A percentile compares a stretch with the other conserved stretches of the same genome.
phyloP scores from a whole-genome alignment of 2,888 invertebrate genomes.

The Xylophagus ater region DNA sequence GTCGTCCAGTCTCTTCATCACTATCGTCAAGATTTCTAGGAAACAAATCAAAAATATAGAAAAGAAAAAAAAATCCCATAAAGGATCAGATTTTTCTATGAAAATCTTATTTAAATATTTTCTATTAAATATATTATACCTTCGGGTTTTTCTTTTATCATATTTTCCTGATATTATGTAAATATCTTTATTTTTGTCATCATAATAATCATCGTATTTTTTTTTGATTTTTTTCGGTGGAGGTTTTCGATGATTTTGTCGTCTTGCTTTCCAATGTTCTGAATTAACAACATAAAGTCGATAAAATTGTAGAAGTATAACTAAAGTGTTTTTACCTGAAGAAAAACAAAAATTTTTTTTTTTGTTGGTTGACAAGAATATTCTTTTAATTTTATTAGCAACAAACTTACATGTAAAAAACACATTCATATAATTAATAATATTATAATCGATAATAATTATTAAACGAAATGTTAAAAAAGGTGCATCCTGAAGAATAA shows the following conservation, averaged over 20 bases:
- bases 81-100: too few relatives aligned
- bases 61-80: too few relatives aligned
- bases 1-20: constrained; percentile 28
- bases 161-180: constrained; percentile 42
- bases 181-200: constrained; percentile 40
- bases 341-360: constrained; percentile 3
- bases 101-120: too few relatives aligned
- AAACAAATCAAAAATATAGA: constrained; percentile 4
- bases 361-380: not conserved
- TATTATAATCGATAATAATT: constrained; percentile 75
- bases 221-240: constrained; percentile 25
- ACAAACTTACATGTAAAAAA: constrained; percentile 86
- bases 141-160: constrained; percentile 29
- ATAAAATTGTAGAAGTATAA: constrained; percentile 78
- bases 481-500: constrained; percentile 76
- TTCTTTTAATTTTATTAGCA: not conserved
- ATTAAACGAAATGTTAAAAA: constrained; percentile 77
- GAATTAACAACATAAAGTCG: constrained; percentile 69
- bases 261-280: constrained; percentile 45
- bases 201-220: constrained; percentile 28
- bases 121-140: too few relatives aligned
- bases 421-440: constrained; percentile 90
- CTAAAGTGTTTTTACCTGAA: constrained; percentile 62
- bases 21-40: constrained; percentile 28
- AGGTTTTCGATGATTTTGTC: constrained; percentile 22